Evolutionary conservation across 2,113 vertebrate species (phyloP).

Genomic region (Varanus komodoensis): DNA sequence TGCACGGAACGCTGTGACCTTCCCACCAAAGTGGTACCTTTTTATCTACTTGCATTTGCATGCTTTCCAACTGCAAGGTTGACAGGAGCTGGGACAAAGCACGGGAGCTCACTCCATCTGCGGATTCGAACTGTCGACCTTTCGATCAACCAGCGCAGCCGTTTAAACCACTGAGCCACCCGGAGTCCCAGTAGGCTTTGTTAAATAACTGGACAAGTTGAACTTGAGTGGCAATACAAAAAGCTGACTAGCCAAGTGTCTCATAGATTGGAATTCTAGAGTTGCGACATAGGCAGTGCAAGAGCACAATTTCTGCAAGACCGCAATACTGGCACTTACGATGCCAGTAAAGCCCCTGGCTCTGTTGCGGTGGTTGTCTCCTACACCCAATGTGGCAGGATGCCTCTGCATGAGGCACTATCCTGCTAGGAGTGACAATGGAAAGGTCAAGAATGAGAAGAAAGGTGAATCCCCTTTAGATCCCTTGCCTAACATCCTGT

Average conservation of each 20-base stretch:
- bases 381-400: no score
- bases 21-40: no score
- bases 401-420: not conserved
- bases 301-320: not conserved
- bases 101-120: no score
- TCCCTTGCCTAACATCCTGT: not conserved
- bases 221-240: slow-evolving; percentile 24
- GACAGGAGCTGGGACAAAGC: no score
- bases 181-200: no score
- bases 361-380: not conserved
- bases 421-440: not conserved
- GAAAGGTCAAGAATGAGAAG: not conserved
- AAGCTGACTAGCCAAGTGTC: not conserved
- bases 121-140: no score
- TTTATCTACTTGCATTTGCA: no score
- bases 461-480: not conserved
- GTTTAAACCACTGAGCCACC: no score
- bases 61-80: no score
- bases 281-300: not conserved
- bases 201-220: not conserved
- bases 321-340: not conserved
- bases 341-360: not conserved
- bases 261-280: not conserved
- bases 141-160: no score
- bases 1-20: no score